phyloP scores from a whole-genome alignment of 2,113 vertebrate genomes.

The Hypocryptadius cinnamomeus region DNA sequence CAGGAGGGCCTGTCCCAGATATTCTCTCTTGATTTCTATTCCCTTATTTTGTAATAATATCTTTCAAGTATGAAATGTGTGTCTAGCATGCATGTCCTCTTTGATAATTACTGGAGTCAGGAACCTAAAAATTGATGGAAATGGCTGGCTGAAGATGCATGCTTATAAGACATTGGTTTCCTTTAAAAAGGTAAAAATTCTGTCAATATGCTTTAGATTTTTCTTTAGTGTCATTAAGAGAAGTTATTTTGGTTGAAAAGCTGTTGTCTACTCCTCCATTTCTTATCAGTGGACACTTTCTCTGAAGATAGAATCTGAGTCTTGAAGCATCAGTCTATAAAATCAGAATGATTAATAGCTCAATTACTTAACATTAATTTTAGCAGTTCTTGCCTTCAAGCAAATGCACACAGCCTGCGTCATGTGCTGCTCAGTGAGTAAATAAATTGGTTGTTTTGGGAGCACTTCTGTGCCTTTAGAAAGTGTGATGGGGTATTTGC shows the following conservation, averaged over 20 bases:
- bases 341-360: conserved; percentile 54
- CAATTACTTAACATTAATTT: conserved; percentile 45
- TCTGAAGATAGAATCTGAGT: conserved; percentile 42
- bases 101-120: neutral
- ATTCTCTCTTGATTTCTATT: neutral
- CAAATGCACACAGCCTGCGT: neutral
- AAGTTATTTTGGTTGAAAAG: neutral
- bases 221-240: neutral
- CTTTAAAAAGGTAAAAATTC: neutral
- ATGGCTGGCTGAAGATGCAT: neutral
- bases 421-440: neutral
- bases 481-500: neutral
- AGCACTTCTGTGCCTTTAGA: neutral
- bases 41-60: neutral
- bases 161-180: neutral
- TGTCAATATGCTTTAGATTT: neutral
- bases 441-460: neutral
- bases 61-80: neutral
- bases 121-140: neutral
- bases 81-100: neutral
- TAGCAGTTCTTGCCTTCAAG: conserved; percentile 15
- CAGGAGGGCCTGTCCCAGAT: neutral
- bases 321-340: conserved; percentile 9
- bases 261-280: neutral
- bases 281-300: conserved; percentile 15